Conservation (phyloP, 2,888 invertebrate species). For the Entomobrya multifasciata region DNA sequence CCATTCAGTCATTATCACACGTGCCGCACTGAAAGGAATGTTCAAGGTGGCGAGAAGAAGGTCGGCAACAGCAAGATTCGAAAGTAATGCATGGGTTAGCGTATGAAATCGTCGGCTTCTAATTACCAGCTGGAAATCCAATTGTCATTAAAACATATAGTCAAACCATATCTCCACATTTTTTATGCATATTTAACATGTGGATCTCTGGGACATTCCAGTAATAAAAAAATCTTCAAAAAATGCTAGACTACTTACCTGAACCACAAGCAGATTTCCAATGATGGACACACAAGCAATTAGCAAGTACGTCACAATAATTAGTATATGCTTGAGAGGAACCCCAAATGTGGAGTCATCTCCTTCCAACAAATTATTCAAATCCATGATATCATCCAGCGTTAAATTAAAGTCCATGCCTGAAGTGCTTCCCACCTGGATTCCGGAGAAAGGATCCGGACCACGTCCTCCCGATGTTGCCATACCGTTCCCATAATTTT, state of each 20-base stretch:
- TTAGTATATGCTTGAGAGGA: constrained; percentile 75
- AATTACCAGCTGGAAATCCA: constrained; percentile 81
- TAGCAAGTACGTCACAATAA: constrained; percentile 75
- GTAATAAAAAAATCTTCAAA: not conserved
- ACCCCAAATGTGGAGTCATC: constrained; percentile 55
- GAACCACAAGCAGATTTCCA: constrained; percentile 78
- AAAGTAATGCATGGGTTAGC: constrained; percentile 84
- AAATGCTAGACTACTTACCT: constrained; percentile 65
- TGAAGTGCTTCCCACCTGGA: constrained; percentile 54
- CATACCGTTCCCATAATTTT: not conserved
- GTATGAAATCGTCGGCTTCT: constrained; percentile 83
- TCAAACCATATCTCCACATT: not conserved
- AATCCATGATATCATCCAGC: constrained; percentile 76
- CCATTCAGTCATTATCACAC: constrained; percentile 82
- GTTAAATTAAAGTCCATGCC: constrained; percentile 76
- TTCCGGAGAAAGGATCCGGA: constrained; percentile 54
- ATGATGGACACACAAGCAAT: constrained; percentile 78
- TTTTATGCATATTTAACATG: not conserved
- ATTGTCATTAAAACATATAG: not conserved
- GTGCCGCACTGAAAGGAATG: constrained; percentile 82
- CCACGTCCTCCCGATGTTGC: constrained; percentile 14
- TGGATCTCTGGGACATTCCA: not conserved
- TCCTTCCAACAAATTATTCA: constrained; percentile 76
- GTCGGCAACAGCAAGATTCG: constrained; percentile 83
- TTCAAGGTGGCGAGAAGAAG: constrained; percentile 81